Conservation (phyloP, 2,113 vertebrate genomes). For the Heloderma charlesbogerti region DNA sequence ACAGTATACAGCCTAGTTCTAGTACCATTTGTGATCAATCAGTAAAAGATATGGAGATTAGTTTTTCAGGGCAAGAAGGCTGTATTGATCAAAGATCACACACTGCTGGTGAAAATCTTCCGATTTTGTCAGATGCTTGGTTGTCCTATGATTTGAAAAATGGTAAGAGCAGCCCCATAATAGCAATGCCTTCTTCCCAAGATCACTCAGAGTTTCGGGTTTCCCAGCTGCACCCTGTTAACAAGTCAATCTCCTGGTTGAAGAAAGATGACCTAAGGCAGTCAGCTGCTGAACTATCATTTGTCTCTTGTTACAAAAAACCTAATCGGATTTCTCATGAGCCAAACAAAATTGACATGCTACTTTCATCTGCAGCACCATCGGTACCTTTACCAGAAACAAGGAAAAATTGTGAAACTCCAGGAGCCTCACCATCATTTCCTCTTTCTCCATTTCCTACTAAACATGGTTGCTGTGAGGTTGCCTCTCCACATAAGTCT, state of each 20-base stretch:
- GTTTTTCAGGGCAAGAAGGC: conserved; percentile 42
- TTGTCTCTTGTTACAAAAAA: conserved; percentile 55
- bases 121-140: conserved; percentile 78
- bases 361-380: conserved; percentile 55
- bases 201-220: conserved; percentile 64
- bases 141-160: conserved; percentile 79
- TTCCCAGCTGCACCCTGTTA: conserved; percentile 32
- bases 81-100: conserved; percentile 19
- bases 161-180: conserved; percentile 71
- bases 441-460: conserved; percentile 52
- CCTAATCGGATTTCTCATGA: conserved; percentile 41
- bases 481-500: conserved; percentile 58
- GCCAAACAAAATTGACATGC: not conserved
- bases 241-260: conserved; percentile 52
- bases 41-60: conserved; percentile 36
- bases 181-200: conserved; percentile 65
- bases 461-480: conserved; percentile 55
- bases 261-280: conserved; percentile 69
- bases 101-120: conserved; percentile 64
- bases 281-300: conserved; percentile 62
- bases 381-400: conserved; percentile 71
- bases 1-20: conserved; percentile 55
- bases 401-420: conserved; percentile 36
- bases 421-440: conserved; percentile 43
- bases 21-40: conserved; percentile 51